These are phyloP conservation scores for Chaetops frenatus DNA, from an alignment of 2,113 vertebrate species.

Conservation along the genomic window DNA sequence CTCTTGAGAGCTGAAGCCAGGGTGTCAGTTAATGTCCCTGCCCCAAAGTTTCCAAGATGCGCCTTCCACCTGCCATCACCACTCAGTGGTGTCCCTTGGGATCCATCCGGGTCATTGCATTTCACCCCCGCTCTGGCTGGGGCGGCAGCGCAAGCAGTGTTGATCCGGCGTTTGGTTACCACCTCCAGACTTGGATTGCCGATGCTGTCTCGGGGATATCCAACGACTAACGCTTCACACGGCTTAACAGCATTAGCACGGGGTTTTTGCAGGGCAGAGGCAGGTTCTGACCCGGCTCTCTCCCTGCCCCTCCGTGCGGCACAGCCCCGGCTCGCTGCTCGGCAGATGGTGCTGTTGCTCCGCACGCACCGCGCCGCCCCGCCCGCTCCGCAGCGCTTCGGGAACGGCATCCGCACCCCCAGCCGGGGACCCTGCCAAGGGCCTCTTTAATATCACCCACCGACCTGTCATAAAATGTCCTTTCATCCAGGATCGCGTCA, in stretches of 20 bases:
- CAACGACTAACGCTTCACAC: accelerated
- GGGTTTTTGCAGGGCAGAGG: neutral
- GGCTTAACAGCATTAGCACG: neutral
- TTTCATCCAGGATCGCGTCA: neutral
- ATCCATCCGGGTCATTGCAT: accelerated
- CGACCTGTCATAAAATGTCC: neutral
- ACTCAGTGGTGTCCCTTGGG: accelerated
- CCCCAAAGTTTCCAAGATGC: neutral
- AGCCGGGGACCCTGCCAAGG: accelerated
- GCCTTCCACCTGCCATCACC: neutral
- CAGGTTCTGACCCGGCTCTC: accelerated
- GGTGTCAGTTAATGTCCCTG: neutral
- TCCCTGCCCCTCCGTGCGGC: neutral
- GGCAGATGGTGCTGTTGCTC: constrained; percentile 41
- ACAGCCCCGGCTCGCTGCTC: neutral
- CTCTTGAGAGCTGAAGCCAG: neutral
- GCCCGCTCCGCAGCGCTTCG: accelerated
- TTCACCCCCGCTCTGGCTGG: neutral
- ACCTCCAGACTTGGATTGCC: neutral
- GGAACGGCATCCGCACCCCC: accelerated
- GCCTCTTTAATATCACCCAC: accelerated
- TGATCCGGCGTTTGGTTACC: neutral
- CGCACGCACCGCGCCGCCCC: accelerated
- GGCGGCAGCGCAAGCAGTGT: neutral
- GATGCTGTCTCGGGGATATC: accelerated